Base-by-base conservation (phyloP, 2,888 invertebrate genomes). In the Cheilosia variabilis region DNA sequence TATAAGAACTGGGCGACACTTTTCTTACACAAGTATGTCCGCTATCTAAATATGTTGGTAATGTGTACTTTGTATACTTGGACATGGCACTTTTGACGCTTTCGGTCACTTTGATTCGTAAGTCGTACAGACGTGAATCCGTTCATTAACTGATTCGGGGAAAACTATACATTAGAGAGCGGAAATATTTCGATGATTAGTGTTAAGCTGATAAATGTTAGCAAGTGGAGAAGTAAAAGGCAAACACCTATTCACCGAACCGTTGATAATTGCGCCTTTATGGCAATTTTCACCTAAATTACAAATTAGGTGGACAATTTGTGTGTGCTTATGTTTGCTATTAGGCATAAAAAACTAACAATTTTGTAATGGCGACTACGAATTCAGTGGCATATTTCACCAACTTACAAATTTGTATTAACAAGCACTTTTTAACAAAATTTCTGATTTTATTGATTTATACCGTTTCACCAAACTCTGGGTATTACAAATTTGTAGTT, bases 1-100 rank as follows among this genome's bases (percentile, higher is more conserved):
- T 17, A 57, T 55, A 24, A n/a, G 27, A 27, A 65, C 27, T 27
- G 45, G 52, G 27, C 22, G 57, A 50, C 75, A 41, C 17, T 41
- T 15, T 24, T 31, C 17, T 50, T 45, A 69, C 37, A 13, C 10
- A 19, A 7, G 55, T 45, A 4, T 15, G 7, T 15, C 13, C n/a
- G 19, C 27, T 57, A 10, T 47, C 24, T 15, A 22, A n/a, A 47
- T 58, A 24, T 2, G 6, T 4, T 13, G 13, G 10, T 7, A 22
- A 15, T 47, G n/a, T 47, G 4, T n/a, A 9, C 27, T 45, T 10
- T 19, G 31, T 34, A 2, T 2, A 31, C 9, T 31, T 31, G 31
- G 31, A 31, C 2, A 65, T 50, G 31, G 13, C 7, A 15, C 5
- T 22, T 13, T 13, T 43, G n/a, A 24, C n/a, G 37, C 10, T 58